Evolutionary conservation across 2,113 vertebrate genomes (phyloP), one percentile per base, ranked within the genome.

Genomic region (Alces alces): DNA sequence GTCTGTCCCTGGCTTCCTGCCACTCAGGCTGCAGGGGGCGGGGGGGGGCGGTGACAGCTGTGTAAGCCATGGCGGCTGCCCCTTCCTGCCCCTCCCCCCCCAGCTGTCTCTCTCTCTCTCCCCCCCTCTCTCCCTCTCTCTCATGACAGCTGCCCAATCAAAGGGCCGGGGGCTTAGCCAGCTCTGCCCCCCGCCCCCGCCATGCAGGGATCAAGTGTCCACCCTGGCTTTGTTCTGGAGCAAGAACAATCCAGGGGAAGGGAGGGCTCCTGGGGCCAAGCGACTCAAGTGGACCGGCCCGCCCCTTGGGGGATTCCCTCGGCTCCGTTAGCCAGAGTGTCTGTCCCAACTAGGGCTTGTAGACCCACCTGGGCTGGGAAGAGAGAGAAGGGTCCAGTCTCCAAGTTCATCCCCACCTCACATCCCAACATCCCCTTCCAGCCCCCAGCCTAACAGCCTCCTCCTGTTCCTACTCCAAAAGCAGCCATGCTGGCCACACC

Each of bases 121-220:
- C 94, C 47, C 12, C 47, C 12, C 47, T 47, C 47, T 47, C 47
- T 2, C 47, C 47, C 97, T 97, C 97, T 95, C 95, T 98, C 94
- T 90, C 95, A 91, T 98, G 98, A 98, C 98, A 98, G 98, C 98
- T 98, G 98, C 94, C 98, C 98, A 97, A 98, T 97, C 97, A 98
- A 98, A 98, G 98, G 97, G 96, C 97, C 2, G 45, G 98, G 98
- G 98, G 97, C 98, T 98, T 98, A 98, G 97, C 97, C 97, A 98
- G 95, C 96, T 91, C 96, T n/a, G n/a, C n/a, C n/a, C n/a, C n/a
- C n/a, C n/a, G n/a, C n/a, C n/a, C n/a, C n/a, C n/a, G n/a, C n/a
- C 97, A 91, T 1, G 27, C 94, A 79, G 94, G 94, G 97, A 98
- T 98, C 97, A 98, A 98, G 97, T 98, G 97, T 98, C 98, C 97